Base-by-base conservation (phyloP, 1,140 invertebrate species). In the Coelopa frigida region DNA sequence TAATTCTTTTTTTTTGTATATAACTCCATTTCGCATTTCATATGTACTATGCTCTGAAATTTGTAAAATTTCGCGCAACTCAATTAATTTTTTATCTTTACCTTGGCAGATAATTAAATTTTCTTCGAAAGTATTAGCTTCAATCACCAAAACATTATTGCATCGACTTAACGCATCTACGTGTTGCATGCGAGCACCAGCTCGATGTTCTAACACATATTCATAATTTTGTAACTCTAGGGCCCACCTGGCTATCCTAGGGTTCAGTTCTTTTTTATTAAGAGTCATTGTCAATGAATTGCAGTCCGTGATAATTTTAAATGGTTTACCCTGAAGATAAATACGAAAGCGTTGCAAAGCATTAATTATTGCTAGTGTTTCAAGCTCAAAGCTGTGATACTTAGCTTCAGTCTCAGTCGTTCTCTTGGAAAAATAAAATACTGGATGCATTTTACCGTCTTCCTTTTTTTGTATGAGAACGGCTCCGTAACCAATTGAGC, bases 311-410 rank as follows among this genome's bases (percentile, higher is more conserved):
- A 67, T 49, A 11, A 77, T 70, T 32, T 72, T 68, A 51, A 75
- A 74, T 7, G 66, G 46, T 32, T 58, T 69, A 17, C 68, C 70
- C 15, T 71, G 52, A 22, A 79, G 52, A 55, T 75, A 80, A 11
- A 53, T 35, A 40, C 54, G 48, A 46, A 67, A 68, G 27, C 57
- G 55, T 31, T 53, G 53, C 10, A 63, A 37, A 5, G 58, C 53
- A 22, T 53, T 46, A 0, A 70, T 46, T 17, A 66, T 48, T 3
- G 60, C 58, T 14, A 68, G 22, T 5, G 56, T 54, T 35, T 70
- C 62, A 5, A 70, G 38, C 38, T 71, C 68, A 48, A 60, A 70
- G 45, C 48, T 57, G 26, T 68, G 60, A 22, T 57, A 68, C 52
- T 53, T 53, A 14, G 51, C 40, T 57, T 58, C 46, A 38, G 59